These are phyloP conservation scores for Hippocampus guttulatus DNA, from an alignment of 2,113 vertebrate species.

Conservation along the genomic window DNA sequence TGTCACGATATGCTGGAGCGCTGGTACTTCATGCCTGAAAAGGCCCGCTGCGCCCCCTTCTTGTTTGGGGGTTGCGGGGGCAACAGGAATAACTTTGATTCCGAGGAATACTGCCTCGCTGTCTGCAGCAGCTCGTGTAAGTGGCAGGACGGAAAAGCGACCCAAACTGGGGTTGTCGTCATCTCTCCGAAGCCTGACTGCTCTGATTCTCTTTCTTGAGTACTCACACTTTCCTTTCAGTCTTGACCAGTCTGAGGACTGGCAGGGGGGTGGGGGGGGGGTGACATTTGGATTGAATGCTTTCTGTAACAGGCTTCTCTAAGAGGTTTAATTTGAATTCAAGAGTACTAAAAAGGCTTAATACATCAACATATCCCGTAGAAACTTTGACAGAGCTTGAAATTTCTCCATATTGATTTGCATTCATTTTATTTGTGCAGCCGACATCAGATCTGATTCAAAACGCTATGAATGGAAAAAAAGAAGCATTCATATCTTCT, in stretches of 20 bases:
- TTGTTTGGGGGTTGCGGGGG: constrained; percentile 97
- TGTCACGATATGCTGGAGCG: constrained; percentile 91
- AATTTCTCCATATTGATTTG: too few species aligned
- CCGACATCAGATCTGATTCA: too few species aligned
- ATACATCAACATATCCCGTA: too few species aligned
- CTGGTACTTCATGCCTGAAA: constrained; percentile 90
- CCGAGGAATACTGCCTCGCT: constrained; percentile 96
- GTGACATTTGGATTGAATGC: too few species aligned
- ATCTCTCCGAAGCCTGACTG: constrained; percentile 16
- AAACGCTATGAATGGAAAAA: too few species aligned
- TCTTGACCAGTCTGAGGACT: neutral
- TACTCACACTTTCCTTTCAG: constrained; percentile 11
- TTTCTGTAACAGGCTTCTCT: too few species aligned
- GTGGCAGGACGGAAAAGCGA: constrained; percentile 48
- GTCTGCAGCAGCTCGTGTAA: constrained; percentile 98
- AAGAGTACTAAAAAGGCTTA: too few species aligned
- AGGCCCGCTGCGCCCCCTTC: constrained; percentile 87
- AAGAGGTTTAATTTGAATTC: too few species aligned
- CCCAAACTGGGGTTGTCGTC: neutral
- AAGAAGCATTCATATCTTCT: too few species aligned
- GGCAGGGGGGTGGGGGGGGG: neutral
- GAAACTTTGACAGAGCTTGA: too few species aligned
- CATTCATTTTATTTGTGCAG: too few species aligned
- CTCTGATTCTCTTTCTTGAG: constrained; percentile 39
- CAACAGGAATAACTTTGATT: constrained; percentile 99